Conservation (phyloP, 2,797 vertebrate genomes). For the Catharus ustulatus region DNA sequence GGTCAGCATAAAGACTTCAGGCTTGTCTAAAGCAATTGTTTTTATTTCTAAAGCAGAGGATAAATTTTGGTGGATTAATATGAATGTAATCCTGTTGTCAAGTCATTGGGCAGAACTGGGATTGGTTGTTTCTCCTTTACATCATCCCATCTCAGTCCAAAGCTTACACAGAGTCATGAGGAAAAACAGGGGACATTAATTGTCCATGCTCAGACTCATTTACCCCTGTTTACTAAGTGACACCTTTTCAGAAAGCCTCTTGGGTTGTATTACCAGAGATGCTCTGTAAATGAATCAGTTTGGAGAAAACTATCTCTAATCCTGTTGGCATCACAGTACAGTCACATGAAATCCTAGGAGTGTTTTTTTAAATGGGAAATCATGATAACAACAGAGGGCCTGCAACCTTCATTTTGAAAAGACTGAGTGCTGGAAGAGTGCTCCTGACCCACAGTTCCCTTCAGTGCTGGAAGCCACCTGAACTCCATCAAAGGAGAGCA, state of each 20-base stretch:
- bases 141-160: neutral
- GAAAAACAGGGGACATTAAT: neutral
- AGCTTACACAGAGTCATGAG: neutral
- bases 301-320: neutral
- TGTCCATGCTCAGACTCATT: neutral
- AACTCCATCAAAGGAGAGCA: neutral
- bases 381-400: neutral
- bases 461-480: neutral
- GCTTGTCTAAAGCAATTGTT: neutral
- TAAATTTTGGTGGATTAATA: slow-evolving; percentile 20
- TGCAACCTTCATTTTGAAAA: neutral
- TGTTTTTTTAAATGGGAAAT: neutral
- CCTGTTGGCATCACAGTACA: neutral
- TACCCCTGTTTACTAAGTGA: neutral
- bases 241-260: neutral
- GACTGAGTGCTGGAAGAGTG: neutral
- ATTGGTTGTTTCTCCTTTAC: neutral
- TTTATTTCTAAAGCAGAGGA: neutral
- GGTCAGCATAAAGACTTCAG: neutral
- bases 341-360: neutral
- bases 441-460: neutral
- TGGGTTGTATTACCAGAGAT: neutral
- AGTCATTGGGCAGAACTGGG: neutral
- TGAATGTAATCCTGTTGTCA: neutral
- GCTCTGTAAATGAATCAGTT: neutral